These are phyloP conservation scores for Rhamphomyia laevipes DNA, from an alignment of 2,888 invertebrate genomes.

Conservation along the genomic window DNA sequence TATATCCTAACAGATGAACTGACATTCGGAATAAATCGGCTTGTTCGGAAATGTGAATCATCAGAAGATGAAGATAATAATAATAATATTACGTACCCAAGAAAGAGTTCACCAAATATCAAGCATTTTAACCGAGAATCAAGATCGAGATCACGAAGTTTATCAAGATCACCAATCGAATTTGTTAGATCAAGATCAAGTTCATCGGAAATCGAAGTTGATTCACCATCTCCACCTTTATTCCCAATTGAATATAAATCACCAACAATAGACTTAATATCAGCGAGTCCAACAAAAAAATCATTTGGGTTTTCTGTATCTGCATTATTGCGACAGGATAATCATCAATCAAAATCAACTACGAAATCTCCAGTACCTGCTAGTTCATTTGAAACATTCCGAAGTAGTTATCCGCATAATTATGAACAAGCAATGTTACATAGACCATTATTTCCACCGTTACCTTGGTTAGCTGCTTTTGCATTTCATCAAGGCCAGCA, in stretches of 20 bases:
- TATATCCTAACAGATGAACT: conserved; percentile 54
- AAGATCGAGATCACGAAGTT: conserved; percentile 31
- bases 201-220: conserved; percentile 66
- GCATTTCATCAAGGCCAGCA: conserved; percentile 37
- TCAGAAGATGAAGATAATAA: conserved; percentile 49
- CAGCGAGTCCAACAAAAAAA: conserved; percentile 40
- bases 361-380: conserved; percentile 35
- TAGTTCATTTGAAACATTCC: conserved; percentile 42
- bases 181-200: conserved; percentile 34
- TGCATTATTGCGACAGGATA: conserved; percentile 68
- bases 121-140: conserved; percentile 26
- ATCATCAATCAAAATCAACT: conserved; percentile 40
- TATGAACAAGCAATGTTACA: conserved; percentile 36
- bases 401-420: conserved; percentile 33
- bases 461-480: conserved; percentile 36
- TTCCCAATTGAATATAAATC: conserved; percentile 21
- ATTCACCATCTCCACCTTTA: conserved; percentile 53
- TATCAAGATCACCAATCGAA: conserved; percentile 23
- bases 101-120: conserved; percentile 23
- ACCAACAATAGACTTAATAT: conserved; percentile 25
- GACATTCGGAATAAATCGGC: conserved; percentile 72
- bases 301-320: conserved; percentile 70
- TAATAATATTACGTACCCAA: conserved; percentile 26
- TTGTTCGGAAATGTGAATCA: conserved; percentile 51
- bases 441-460: conserved; percentile 34